Evolutionary conservation across 1,140 invertebrate species (phyloP).

Genomic region (Drosophila kanapiae): DNA sequence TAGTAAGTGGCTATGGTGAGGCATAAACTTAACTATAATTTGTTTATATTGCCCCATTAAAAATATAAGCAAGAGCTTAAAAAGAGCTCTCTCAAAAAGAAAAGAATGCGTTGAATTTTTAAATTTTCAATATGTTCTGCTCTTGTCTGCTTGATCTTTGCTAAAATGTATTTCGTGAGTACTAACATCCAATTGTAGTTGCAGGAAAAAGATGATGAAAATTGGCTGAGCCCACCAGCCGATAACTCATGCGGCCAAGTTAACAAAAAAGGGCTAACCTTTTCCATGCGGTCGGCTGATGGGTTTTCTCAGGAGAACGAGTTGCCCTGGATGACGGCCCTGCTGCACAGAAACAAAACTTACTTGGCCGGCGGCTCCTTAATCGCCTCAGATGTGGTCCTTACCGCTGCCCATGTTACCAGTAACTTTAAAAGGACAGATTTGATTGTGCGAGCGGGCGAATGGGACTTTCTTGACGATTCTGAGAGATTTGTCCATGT

Average conservation of each 20-base stretch:
- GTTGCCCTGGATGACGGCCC: slow-evolving; percentile 94
- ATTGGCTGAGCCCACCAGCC: background rate
- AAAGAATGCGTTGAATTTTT: no score
- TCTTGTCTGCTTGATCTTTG: no score
- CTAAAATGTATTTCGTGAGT: no score
- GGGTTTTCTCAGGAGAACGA: slow-evolving; percentile 86
- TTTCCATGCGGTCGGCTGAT: no score
- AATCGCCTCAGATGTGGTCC: slow-evolving; percentile 88
- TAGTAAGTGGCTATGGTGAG: no score
- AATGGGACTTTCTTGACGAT: no score
- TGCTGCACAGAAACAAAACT: slow-evolving; percentile 88
- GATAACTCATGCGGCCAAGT: background rate
- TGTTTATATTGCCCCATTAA: no score
- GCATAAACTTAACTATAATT: no score
- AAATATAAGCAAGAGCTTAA: no score
- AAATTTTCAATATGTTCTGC: no score
- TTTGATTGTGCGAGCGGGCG: slow-evolving; percentile 88
- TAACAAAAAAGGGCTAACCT: background rate
- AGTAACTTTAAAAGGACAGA: slow-evolving; percentile 86
- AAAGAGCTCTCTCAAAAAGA: no score
- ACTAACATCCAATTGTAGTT: background rate
- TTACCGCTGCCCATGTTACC: slow-evolving; percentile 87
- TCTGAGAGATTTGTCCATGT: no score
- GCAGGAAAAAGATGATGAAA: background rate
- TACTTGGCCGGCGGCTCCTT: slow-evolving; percentile 89